Base-by-base conservation (phyloP, 2,797 vertebrate species). In the Phoxinus dragarum region DNA sequence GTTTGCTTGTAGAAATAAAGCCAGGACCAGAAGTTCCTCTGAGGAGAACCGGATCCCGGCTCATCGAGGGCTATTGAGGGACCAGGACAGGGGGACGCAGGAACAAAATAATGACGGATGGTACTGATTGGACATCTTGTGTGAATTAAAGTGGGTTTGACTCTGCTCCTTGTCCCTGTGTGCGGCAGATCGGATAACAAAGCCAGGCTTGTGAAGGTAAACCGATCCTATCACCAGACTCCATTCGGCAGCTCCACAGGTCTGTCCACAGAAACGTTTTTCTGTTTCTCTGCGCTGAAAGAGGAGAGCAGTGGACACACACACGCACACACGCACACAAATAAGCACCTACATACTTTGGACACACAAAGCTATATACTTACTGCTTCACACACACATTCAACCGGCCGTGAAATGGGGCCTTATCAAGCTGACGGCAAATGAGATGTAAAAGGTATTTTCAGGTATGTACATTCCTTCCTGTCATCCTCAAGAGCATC, bases 81-180 rank as follows among this genome's bases (percentile, higher is more conserved):
- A 90, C 86, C 84, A 40, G 81, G 89, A 89, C 84, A 89, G 88
- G 91, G 91, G 88, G 89, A 88, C 88, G 67, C 82, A 47, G 68
- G 89, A 86, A 40, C 82, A 27, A 83, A 90, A 92, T 89, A 89
- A 91, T 87, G 91, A 94, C 88, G 90, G 89, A 85, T 81, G 4
- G 47, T 52, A 82, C 90, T 94, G 93, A 93, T 94, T 93, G 92
- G 93, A 93, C 92, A 93, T 93, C 93, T 94, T 94, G 94, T 92
- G 92, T 92, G 92, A 93, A 94, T 94, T 95, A 93, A 89, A 90
- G 75, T 52, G 87, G 90, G 87, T 92, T 91, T 89, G 92, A 93
- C 93, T 92, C 92, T 92, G 90, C 92, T 92, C 88, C 88, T 85
- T 93, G 92, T 94, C 91, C 92, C 91, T 92, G 89, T 71, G 59